Percentiles rank a stretch among this genome's conserved stretches.
Conservation (phyloP, 2,113 vertebrate species). For the Microcebus lehilahytsara region DNA sequence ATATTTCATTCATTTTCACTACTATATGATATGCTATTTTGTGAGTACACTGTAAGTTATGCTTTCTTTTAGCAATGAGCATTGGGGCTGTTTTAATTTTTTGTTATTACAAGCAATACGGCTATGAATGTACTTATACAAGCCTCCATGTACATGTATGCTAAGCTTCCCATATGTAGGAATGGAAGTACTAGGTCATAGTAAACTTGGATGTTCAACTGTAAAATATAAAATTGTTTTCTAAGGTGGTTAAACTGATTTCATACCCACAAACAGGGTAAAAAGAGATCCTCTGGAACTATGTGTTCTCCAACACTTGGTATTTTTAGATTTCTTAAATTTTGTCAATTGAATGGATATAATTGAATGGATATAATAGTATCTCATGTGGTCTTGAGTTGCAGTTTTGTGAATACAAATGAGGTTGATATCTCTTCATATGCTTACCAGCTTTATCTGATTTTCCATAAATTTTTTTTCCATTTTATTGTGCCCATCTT, state of each 20-base stretch:
- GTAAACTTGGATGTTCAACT: background rate
- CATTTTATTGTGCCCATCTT: background rate
- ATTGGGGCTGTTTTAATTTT: background rate
- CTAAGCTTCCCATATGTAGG: background rate
- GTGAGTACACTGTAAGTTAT: background rate
- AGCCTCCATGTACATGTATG: background rate
- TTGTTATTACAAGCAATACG: background rate
- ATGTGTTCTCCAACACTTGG: background rate
- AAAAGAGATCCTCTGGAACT: background rate
- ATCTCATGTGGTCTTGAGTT: background rate
- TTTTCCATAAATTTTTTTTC: background rate
- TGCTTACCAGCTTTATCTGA: background rate
- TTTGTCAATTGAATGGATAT: background rate
- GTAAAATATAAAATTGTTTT: background rate
- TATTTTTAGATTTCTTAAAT: constrained; percentile 39
- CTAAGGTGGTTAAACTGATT: background rate
- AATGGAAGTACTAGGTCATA: background rate
- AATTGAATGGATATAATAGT: too few relatives aligned
- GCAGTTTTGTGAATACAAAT: constrained; percentile 7
- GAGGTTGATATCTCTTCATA: background rate
- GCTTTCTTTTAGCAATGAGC: background rate
- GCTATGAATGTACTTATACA: background rate
- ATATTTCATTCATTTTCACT: background rate
- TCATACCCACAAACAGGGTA: background rate
- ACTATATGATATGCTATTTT: background rate